Percentiles rank a stretch among this genome's conserved stretches.
Conservation (phyloP, 2,888 invertebrate species). For the Sinelater perroti region DNA sequence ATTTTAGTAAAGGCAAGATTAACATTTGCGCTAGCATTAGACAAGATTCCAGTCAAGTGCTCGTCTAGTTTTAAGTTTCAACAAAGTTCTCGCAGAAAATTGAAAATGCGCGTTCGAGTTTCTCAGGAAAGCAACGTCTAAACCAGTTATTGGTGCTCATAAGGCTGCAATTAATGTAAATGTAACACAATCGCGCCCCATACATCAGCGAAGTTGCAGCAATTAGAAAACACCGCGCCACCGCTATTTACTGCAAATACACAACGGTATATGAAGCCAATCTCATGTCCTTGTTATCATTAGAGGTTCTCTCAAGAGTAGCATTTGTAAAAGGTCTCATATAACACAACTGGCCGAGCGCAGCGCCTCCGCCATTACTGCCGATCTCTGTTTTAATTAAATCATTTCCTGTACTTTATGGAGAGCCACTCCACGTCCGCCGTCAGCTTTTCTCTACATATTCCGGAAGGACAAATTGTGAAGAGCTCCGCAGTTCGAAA, state of each 20-base stretch:
- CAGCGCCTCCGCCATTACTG: conserved; percentile 44
- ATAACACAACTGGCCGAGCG: conserved; percentile 39
- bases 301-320: conserved; percentile 43
- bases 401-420: conserved; percentile 47
- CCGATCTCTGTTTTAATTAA: conserved; percentile 49
- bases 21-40: too few relatives aligned
- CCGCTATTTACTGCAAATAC: conserved; percentile 35
- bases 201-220: conserved; percentile 10
- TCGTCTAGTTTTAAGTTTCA: too few relatives aligned
- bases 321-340: conserved; percentile 44
- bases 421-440: conserved; percentile 36
- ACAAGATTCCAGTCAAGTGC: too few relatives aligned
- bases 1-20: too few relatives aligned
- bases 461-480: conserved; percentile 36
- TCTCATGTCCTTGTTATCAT: conserved; percentile 38
- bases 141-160: neutral
- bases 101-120: too few relatives aligned
- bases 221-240: conserved; percentile 22
- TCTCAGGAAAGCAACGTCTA: neutral
- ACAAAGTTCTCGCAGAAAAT: too few relatives aligned
- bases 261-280: conserved; percentile 37
- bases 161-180: conserved; percentile 6
- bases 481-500: conserved; percentile 21
- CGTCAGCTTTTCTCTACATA: conserved; percentile 34
- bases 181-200: neutral